Base-by-base conservation (phyloP, 2,797 vertebrate species). In the Myoxocephalus aenaeus region DNA sequence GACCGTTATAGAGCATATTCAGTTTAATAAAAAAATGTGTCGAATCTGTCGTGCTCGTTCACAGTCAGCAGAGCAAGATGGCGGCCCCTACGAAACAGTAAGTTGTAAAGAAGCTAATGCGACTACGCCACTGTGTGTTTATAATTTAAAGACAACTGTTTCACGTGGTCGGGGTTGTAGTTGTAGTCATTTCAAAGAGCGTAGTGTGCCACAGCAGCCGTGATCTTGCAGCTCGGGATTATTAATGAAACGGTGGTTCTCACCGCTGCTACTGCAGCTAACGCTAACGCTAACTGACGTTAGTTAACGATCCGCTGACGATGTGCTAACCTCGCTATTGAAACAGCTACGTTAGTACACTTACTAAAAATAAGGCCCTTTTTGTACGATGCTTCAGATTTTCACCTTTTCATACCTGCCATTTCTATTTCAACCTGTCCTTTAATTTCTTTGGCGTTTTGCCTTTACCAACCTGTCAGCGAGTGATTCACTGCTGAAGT, bases 41-140 rank as follows among this genome's bases (percentile, higher is more conserved):
- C 81, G 89, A 93, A 93, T 91, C 85, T 87, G 87, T 50, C 15
- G 76, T 0, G n/a, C 3, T 15, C 29, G 66, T 29, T 82, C 54
- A 38, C 29, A 76, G 44, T 59, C 75, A 83, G 73, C 63, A 74
- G 71, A 85, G 80, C 73, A 82, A 87, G 79, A 98, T 98, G 97
- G 97, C 97, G 93, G 91, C 89, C 70, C 95, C 96, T 84, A 92
- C 95, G 58, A 97, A 96, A 94, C 96, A 97, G 97, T 97, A 87
- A 96, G 97, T 89, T n/a, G 27, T 63, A 78, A 69, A 73, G 42
- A 68, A 46, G 82, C 74, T 87, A 83, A 73, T 18, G 34, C 25
- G 14, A 44, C 38, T 50, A 15, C 22, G 5, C 7, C 5, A 29
- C 0, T n/a, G 25, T 58, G 48, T 20, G 27, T 12, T 53, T 10